A percentile compares a stretch with the other conserved stretches of the same genome.
Evolutionary conservation across 2,888 invertebrate species (phyloP).

Genomic region (Drosophila subquinaria): DNA sequence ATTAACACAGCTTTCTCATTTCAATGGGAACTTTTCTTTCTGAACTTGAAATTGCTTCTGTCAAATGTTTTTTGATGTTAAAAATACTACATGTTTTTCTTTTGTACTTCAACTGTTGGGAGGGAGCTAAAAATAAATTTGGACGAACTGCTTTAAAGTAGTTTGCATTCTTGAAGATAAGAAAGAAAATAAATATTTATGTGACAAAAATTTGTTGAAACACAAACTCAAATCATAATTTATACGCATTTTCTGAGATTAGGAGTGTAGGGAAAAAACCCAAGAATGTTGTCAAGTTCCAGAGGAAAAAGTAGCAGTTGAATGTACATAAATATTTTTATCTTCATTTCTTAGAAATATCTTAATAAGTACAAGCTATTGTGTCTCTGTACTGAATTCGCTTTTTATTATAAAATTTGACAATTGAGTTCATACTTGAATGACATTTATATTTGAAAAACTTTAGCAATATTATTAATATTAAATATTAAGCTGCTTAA

Average conservation of each 20-base stretch:
- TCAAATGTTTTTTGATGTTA: slow-evolving; percentile 9
- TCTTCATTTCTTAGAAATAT: background rate
- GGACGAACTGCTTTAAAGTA: slow-evolving; percentile 30
- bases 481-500: no score
- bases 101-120: slow-evolving; percentile 21
- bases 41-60: slow-evolving; percentile 16
- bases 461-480: background rate
- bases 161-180: slow-evolving; percentile 20
- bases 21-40: slow-evolving; percentile 5
- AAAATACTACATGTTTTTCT: slow-evolving; percentile 10
- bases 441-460: background rate
- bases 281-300: background rate
- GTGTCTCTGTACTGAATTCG: background rate
- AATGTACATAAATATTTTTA: background rate
- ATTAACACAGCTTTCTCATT: slow-evolving; percentile 5
- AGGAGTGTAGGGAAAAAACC: background rate
- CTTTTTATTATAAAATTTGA: background rate
- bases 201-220: slow-evolving; percentile 17
- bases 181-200: slow-evolving; percentile 16
- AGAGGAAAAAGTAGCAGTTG: background rate
- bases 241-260: background rate
- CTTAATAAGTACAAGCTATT: background rate
- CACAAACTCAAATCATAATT: background rate
- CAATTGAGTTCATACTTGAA: background rate
- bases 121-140: slow-evolving; percentile 28